Conservation (phyloP, 2,888 invertebrate genomes). For the Celastrina argiolus region DNA sequence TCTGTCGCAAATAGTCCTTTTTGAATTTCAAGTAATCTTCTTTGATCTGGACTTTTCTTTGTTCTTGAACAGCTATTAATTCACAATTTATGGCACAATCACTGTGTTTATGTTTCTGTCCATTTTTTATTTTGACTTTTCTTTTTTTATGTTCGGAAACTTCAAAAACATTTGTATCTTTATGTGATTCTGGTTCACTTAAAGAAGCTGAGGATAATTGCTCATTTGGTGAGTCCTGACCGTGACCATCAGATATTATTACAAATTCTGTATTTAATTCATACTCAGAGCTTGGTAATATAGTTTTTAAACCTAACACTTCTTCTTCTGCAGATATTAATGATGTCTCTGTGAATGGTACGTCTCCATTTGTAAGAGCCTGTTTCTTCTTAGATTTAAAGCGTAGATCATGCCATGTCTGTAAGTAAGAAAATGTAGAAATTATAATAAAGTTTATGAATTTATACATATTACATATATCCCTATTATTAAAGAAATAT, state of each 20-base stretch:
- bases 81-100: constrained; percentile 61
- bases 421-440: constrained; percentile 26
- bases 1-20: constrained; percentile 64
- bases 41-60: constrained; percentile 58
- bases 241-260: constrained; percentile 40
- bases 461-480: not conserved
- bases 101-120: constrained; percentile 42
- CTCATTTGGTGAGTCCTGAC: constrained; percentile 44
- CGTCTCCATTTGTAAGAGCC: constrained; percentile 44
- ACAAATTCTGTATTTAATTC: constrained; percentile 52
- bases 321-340: constrained; percentile 54
- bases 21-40: constrained; percentile 65
- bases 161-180: constrained; percentile 52
- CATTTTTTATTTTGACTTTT: constrained; percentile 40
- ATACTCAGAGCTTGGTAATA: constrained; percentile 39
- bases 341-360: constrained; percentile 44
- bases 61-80: constrained; percentile 54
- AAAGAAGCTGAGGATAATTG: constrained; percentile 42
- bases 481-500: too few relatives aligned
- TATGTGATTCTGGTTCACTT: constrained; percentile 52
- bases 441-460: not conserved
- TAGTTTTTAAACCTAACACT: constrained; percentile 52
- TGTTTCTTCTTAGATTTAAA: constrained; percentile 56
- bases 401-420: constrained; percentile 69
- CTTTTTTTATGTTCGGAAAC: constrained; percentile 35